phyloP scores from a whole-genome alignment of 35 echinoderm and acorn worm genomes.

The Ptychodera flava region DNA sequence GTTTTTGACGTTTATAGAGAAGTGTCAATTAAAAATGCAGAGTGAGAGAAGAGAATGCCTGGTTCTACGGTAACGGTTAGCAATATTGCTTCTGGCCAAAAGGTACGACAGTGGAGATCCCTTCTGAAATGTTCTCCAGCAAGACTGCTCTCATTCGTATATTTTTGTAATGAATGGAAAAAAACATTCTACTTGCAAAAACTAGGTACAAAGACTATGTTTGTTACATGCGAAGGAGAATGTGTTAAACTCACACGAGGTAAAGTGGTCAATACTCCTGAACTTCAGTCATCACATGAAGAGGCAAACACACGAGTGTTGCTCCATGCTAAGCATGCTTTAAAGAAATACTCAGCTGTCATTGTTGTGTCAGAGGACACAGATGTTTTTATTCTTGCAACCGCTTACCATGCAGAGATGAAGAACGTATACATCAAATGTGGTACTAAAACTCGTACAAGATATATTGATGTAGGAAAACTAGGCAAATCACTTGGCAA shows the following conservation, averaged over 20 bases:
- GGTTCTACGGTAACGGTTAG: background rate
- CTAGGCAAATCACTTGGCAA: background rate
- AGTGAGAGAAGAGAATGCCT: background rate
- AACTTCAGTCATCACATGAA: conserved; percentile 17
- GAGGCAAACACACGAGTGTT: conserved; percentile 28
- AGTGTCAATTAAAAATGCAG: conserved; percentile 21
- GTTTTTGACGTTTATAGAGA: conserved; percentile 38
- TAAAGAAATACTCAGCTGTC: conserved; percentile 1
- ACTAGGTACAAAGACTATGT: conserved; percentile 9
- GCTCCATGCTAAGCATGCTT: conserved; percentile 31
- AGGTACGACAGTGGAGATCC: conserved; percentile 13
- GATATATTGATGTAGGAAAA: conserved; percentile 13
- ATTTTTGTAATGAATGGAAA: too few relatives aligned
- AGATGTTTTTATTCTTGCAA: conserved; percentile 18
- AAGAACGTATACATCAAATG: conserved; percentile 8
- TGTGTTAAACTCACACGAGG: background rate
- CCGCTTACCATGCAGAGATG: conserved; percentile 9
- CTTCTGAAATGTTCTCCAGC: conserved; percentile 6
- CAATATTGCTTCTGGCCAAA: conserved; percentile 21
- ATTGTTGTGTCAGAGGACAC: conserved; percentile 17
- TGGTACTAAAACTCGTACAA: conserved; percentile 25
- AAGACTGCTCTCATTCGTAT: too few relatives aligned
- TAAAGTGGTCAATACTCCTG: conserved; percentile 11
- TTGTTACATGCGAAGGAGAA: conserved; percentile 14
- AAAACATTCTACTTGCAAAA: conserved; percentile 10